Percentiles rank a stretch among this genome's conserved stretches.
These are phyloP conservation scores for Spizaetus ornatus DNA, from an alignment of 2,113 vertebrate species.

Conservation along the genomic window DNA sequence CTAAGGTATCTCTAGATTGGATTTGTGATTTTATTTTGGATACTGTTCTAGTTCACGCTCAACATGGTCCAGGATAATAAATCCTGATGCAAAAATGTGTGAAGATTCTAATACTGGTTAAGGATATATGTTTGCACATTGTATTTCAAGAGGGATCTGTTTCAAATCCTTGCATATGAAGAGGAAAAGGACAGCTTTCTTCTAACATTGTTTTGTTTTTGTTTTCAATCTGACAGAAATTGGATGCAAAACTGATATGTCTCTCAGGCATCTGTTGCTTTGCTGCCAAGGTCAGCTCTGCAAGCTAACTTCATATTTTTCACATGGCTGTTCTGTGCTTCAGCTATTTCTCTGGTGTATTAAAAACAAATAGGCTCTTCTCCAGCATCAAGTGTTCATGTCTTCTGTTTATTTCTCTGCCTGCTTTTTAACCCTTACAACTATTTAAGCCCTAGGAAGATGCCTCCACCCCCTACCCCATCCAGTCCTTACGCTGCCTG, in stretches of 20 bases:
- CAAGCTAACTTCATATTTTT: background rate
- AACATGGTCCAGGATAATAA: background rate
- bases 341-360: slow-evolving; percentile 1
- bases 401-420: background rate
- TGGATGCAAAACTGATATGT: background rate
- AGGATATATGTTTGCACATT: background rate
- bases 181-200: background rate
- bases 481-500: rapidly evolving
- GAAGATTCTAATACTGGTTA: background rate
- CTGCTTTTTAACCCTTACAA: background rate
- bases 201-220: background rate
- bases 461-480: too few species aligned
- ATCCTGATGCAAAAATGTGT: background rate
- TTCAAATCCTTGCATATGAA: background rate
- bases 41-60: background rate
- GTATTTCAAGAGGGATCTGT: background rate
- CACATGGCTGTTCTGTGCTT: background rate
- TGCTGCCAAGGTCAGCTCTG: slow-evolving; percentile 49
- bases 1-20: background rate
- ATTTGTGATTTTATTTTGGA: background rate
- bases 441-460: background rate
- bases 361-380: background rate
- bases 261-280: background rate
- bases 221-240: background rate
- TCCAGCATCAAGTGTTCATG: rapidly evolving